Evolutionary conservation across 2,113 vertebrate genomes (phyloP).

Genomic region (Pterocles orientalis): DNA sequence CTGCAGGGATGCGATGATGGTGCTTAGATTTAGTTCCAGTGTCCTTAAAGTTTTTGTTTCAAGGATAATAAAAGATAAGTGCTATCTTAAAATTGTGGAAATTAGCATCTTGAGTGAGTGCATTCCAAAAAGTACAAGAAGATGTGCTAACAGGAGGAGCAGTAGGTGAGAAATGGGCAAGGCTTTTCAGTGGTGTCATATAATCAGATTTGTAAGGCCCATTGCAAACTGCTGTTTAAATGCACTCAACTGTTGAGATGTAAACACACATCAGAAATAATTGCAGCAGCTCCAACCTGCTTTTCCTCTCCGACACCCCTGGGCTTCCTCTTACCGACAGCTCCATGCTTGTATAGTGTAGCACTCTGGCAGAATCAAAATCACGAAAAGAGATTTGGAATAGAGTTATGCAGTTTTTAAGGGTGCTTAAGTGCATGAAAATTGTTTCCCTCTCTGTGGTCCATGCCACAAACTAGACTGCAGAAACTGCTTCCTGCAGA

Average conservation of each 20-base stretch:
- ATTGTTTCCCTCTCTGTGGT: neutral
- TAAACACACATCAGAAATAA: neutral
- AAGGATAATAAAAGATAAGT: neutral
- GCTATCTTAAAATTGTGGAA: neutral
- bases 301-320: neutral
- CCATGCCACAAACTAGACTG: rapidly evolving
- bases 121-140: neutral
- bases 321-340: neutral
- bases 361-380: neutral
- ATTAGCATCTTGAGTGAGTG: neutral
- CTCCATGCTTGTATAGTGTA: neutral
- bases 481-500: neutral
- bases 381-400: neutral
- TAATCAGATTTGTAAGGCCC: neutral
- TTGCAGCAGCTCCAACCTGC: neutral
- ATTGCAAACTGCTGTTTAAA: neutral
- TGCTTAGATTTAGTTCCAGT: neutral
- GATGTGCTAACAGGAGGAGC: neutral
- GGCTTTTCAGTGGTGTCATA: neutral
- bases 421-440: neutral
- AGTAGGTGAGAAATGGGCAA: slow-evolving; percentile 2
- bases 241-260: neutral
- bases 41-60: neutral
- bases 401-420: neutral
- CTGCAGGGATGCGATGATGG: rapidly evolving